Evolutionary conservation across 2,797 vertebrate genomes (phyloP).

Genomic region (Borostomias antarcticus): DNA sequence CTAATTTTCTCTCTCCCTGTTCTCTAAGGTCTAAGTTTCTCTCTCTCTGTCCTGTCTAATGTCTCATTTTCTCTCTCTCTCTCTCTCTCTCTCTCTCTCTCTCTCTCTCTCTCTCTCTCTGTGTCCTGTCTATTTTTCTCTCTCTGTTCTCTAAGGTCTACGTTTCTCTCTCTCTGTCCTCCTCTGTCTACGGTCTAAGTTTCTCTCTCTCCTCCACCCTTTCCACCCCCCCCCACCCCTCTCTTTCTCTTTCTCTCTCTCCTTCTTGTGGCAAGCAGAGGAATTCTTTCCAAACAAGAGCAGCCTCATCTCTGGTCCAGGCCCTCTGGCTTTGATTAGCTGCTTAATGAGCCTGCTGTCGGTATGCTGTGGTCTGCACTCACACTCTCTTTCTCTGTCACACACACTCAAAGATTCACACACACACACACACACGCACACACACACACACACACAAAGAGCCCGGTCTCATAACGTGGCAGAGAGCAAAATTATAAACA

Average conservation of each 20-base stretch:
- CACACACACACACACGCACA: slow-evolving; percentile 34
- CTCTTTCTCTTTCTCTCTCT: slow-evolving; percentile 55
- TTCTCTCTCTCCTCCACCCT: slow-evolving; percentile 63
- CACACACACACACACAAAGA: slow-evolving; percentile 17
- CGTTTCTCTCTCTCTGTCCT: no score
- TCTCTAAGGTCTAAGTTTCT: no score
- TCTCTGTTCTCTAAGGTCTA: no score
- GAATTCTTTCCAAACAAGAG: slow-evolving; percentile 81
- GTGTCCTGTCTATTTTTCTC: no score
- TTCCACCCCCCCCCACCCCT: slow-evolving; percentile 36
- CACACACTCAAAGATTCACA: slow-evolving; percentile 15
- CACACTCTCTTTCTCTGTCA: slow-evolving; percentile 2
- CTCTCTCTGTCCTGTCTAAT: no score
- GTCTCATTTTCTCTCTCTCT: no score
- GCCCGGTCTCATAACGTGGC: slow-evolving; percentile 52
- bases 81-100: no score
- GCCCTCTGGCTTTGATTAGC: slow-evolving; percentile 80
- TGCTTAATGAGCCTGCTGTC: slow-evolving; percentile 79
- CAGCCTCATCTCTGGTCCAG: slow-evolving; percentile 77
- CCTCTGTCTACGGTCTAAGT: no score
- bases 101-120: no score
- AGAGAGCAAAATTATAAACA: slow-evolving; percentile 70
- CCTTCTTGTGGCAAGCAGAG: slow-evolving; percentile 73
- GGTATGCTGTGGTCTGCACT: slow-evolving; percentile 73
- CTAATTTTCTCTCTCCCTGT: no score